Conservation (phyloP, 2,888 invertebrate genomes). For the Xestoiulus laeticollis region DNA sequence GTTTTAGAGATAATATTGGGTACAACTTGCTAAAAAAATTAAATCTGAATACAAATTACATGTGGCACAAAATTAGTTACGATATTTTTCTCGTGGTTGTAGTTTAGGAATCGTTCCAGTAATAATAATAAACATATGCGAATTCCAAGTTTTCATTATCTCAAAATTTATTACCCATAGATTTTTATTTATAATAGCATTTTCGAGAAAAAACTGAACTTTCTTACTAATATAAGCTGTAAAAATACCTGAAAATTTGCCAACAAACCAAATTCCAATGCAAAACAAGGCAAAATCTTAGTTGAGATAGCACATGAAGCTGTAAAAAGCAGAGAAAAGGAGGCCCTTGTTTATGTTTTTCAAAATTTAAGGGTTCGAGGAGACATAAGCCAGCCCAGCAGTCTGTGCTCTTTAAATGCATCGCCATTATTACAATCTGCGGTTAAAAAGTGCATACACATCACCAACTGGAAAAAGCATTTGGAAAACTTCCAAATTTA, state of each 20-base stretch:
- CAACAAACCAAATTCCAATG: not conserved
- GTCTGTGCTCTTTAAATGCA: slow-evolving; percentile 11
- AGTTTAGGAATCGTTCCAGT: too few species aligned
- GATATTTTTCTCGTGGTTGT: too few species aligned
- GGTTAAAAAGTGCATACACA: slow-evolving; percentile 30
- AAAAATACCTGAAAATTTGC: not conserved
- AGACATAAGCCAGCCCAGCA: slow-evolving; percentile 37
- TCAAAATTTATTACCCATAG: not conserved
- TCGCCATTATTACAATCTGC: not conserved
- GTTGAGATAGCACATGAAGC: not conserved
- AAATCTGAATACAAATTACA: too few species aligned
- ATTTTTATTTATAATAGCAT: not conserved
- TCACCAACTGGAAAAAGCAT: not conserved
- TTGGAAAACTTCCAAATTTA: slow-evolving; percentile 33
- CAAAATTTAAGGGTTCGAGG: not conserved
- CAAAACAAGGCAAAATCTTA: not conserved
- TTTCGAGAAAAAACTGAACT: not conserved
- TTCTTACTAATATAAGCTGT: not conserved
- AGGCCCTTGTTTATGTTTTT: not conserved
- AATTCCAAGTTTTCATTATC: not conserved
- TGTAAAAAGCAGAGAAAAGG: not conserved
- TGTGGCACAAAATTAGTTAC: too few species aligned
- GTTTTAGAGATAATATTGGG: too few species aligned
- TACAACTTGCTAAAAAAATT: too few species aligned
- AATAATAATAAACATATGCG: too few species aligned